Conservation (phyloP, 2,113 vertebrate species). For the Coreoperca whiteheadi region DNA sequence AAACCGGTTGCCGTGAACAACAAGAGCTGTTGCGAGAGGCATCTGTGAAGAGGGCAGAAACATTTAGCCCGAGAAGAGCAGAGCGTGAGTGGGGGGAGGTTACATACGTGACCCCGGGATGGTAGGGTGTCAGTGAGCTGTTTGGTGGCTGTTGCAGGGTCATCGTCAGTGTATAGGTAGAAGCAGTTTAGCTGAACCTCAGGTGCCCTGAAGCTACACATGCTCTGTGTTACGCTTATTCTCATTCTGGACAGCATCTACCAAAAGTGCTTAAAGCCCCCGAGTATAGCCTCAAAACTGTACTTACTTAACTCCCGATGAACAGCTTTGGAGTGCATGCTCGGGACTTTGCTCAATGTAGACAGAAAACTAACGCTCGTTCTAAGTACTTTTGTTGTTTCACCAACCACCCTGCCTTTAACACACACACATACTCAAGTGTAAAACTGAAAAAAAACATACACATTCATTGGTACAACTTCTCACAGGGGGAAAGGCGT, state of each 20-base stretch:
- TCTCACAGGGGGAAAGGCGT: neutral
- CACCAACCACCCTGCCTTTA: neutral
- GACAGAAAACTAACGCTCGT: neutral
- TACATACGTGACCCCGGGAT: slow-evolving; percentile 52
- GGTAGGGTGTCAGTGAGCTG: slow-evolving; percentile 61
- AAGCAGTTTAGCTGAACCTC: slow-evolving; percentile 46
- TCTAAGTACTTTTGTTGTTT: neutral
- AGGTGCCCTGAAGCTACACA: slow-evolving; percentile 27
- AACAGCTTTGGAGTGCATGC: neutral
- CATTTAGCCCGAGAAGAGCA: slow-evolving; percentile 28
- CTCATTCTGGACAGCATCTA: neutral
- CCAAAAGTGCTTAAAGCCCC: neutral
- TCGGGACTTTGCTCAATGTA: neutral
- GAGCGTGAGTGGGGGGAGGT: slow-evolving; percentile 30
- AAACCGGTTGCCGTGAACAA: slow-evolving; percentile 67
- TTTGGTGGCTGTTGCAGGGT: slow-evolving; percentile 29
- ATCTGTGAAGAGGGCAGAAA: slow-evolving; percentile 23
- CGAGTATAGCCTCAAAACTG: neutral
- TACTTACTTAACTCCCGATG: slow-evolving; percentile 26
- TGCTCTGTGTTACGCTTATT: neutral
- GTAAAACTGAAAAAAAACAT: neutral
- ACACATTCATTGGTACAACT: neutral
- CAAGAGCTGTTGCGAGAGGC: slow-evolving; percentile 31
- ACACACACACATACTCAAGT: neutral
- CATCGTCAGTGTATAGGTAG: slow-evolving; percentile 44